A percentile compares a stretch with the other conserved stretches of the same genome.
These are phyloP conservation scores for Sycophila sp. DNA, from an alignment of 1,140 invertebrate genomes.

Conservation along the genomic window DNA sequence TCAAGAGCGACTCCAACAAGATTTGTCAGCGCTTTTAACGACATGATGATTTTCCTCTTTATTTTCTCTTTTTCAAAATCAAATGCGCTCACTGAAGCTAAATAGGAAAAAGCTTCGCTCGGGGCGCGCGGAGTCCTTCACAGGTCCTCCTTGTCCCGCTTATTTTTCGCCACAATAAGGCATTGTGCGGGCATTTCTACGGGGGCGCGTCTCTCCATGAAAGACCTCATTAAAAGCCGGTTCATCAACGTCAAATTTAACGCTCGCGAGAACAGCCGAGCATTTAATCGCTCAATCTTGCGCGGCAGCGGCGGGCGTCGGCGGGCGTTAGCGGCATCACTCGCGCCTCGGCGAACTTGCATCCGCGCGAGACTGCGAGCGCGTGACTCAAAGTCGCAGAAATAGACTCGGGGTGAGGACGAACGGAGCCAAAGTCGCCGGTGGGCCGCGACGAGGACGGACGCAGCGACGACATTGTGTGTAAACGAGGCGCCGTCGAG, in stretches of 20 bases:
- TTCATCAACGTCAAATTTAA: constrained; percentile 30
- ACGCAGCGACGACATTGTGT: constrained; percentile 57
- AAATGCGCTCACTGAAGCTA: no score
- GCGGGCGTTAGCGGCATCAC: no score
- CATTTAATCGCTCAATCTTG: constrained; percentile 25
- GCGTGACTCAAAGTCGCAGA: background rate
- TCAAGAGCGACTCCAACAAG: no score
- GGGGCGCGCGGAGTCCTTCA: no score
- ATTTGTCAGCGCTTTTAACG: no score
- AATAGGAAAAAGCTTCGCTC: no score
- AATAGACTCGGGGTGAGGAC: constrained; percentile 3
- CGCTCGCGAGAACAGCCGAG: constrained; percentile 2
- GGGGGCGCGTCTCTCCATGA: background rate
- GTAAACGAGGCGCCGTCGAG: constrained; percentile 62
- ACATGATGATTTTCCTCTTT: no score
- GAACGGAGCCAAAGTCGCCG: constrained; percentile 28
- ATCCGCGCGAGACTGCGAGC: background rate
- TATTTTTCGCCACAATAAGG: no score
- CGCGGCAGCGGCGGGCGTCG: no score
- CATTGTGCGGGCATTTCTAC: background rate
- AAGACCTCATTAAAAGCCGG: constrained; percentile 16
- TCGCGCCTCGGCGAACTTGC: no score
- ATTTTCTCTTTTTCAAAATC: no score
- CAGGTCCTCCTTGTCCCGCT: no score
- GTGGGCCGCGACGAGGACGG: constrained; percentile 42